Conservation (phyloP, 2,888 invertebrate species). For the Beris morrisii region DNA sequence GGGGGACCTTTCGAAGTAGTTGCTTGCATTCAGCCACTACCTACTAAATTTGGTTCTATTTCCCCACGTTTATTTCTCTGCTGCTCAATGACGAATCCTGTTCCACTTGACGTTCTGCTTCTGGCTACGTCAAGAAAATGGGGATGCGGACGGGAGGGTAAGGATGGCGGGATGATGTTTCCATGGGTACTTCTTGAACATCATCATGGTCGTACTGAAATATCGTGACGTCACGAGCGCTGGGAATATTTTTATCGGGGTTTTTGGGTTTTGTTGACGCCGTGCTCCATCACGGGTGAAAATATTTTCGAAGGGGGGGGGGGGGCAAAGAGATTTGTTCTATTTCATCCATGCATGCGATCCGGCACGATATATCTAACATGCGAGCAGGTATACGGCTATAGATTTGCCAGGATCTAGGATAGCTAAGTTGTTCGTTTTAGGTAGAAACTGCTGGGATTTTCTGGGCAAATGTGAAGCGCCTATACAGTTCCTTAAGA, state of each 20-base stretch:
- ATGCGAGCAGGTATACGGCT: not conserved
- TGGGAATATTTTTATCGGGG: constrained; percentile 30
- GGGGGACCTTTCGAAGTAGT: constrained; percentile 27
- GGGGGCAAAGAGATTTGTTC: not conserved
- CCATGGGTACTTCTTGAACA: constrained; percentile 35
- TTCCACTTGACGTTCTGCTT: too few relatives aligned
- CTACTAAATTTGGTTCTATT: constrained; percentile 24
- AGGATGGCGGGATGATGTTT: constrained; percentile 27
- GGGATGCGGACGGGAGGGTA: constrained; percentile 24
- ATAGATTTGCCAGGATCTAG: not conserved
- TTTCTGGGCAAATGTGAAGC: too few relatives aligned
- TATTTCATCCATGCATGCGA: constrained; percentile 1
- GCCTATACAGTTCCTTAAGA: too few relatives aligned
- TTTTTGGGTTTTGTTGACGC: constrained; percentile 30
- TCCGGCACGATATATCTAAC: too few relatives aligned
- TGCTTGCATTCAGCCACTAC: constrained; percentile 27
- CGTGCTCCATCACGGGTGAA: constrained; percentile 12
- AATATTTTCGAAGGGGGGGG: constrained; percentile 2
- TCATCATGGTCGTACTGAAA: constrained; percentile 6
- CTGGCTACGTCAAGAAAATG: constrained; percentile 14
- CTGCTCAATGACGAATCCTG: not conserved
- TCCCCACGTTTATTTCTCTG: constrained; percentile 27
- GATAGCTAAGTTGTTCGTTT: too few relatives aligned
- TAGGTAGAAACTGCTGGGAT: too few relatives aligned
- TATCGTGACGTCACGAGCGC: constrained; percentile 25